Conservation (phyloP, 2,797 vertebrate genomes). For the Adelosebastes latens region DNA sequence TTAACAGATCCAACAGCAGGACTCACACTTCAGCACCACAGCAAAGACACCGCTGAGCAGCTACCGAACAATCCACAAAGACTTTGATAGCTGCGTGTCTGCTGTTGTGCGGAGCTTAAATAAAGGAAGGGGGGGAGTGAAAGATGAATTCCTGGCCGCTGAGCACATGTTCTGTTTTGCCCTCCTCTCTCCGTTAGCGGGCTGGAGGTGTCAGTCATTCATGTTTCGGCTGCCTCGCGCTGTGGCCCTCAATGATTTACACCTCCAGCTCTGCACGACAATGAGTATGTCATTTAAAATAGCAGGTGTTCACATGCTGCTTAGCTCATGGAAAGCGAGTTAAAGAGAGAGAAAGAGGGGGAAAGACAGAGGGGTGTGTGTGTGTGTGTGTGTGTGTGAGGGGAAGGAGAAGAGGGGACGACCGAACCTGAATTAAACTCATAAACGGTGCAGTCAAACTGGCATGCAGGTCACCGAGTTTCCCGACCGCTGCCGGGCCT, state of each 20-base stretch:
- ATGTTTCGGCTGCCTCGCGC: conserved; percentile 27
- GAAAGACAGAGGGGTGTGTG: conserved; percentile 45
- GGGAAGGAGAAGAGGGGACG: conserved; percentile 25
- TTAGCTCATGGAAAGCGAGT: conserved; percentile 76
- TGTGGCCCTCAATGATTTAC: conserved; percentile 71
- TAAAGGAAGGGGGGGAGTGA: conserved; percentile 52
- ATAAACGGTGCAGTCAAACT: conserved; percentile 69
- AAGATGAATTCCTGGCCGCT: conserved; percentile 70
- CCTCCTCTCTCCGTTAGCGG: conserved; percentile 49
- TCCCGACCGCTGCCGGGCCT: conserved; percentile 63
- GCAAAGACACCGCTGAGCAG: neutral
- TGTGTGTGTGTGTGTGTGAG: neutral
- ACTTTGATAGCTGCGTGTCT: conserved; percentile 24
- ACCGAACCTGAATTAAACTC: conserved; percentile 68
- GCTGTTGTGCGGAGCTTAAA: conserved; percentile 43
- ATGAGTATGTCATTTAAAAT: conserved; percentile 75
- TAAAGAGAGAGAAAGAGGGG: conserved; percentile 30
- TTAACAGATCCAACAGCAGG: neutral
- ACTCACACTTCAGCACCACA: neutral
- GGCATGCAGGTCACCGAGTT: conserved; percentile 77
- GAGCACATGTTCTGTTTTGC: conserved; percentile 69
- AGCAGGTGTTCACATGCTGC: conserved; percentile 79
- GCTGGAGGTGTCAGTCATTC: conserved; percentile 61
- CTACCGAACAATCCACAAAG: conserved; percentile 14
- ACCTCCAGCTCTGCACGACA: conserved; percentile 59